Evolutionary conservation across 2,797 vertebrate genomes (phyloP), one percentile per base, ranked within the genome.

Genomic region (Pipistrellus pygmaeus): DNA sequence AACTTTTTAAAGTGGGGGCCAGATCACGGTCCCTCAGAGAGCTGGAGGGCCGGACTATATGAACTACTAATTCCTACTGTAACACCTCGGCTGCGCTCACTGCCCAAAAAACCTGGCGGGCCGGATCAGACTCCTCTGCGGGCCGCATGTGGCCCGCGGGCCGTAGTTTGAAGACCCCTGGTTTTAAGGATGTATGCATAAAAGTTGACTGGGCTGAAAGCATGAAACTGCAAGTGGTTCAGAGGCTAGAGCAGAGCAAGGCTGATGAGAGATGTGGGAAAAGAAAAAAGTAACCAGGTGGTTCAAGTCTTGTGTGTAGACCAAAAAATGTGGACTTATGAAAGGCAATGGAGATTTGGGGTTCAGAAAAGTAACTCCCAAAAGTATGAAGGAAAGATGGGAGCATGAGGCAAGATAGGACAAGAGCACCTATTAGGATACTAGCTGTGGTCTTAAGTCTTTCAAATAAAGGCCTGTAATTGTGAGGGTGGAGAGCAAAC

Each of bases 301-400:
- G 57, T 25, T 0, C 14, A 55, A 38, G 44, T 48, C 72, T 75
- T 94, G 25, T 55, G 41, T 32, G 35, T 32, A 73, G 20, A 76
- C 20, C 35, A 72, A 83, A 68, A 57, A 55, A 53, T 82, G 8
- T 44, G 38, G 55, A 53, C 53, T 84, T 55, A 53, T 69, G 71
- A 84, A 41, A 30, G 30, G 77, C 7, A 60, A 0, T 41, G 7
- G 60, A 91, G 44, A 80, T 77, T 11, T 90, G 75, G 17, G 41
- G 3, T 73, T 64, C 48, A 92, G 80, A 86, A 93, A 80, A n/a
- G 32, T 62, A 91, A 93, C 51, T 96, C 17, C 44, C 41, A 7
- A 44, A 73, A 93, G 32, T 27, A 76, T 9, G 14, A 25, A 57
- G 48, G 35, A 83, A 85, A 20, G 23, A 55, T 76, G 32, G 21